phyloP scores from a whole-genome alignment of 1,140 invertebrate genomes.

The Cotesia typhae region DNA sequence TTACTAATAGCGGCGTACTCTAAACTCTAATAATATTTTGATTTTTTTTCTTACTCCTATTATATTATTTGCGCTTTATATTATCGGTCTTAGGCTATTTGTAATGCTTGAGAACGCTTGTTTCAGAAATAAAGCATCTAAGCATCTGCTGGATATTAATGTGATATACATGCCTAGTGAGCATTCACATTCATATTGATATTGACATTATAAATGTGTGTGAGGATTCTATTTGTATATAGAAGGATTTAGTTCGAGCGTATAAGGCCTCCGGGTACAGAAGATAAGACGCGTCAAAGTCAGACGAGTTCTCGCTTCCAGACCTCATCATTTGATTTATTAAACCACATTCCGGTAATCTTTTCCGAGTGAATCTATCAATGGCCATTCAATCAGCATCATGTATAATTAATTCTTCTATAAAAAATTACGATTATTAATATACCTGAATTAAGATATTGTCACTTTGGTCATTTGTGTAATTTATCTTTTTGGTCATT shows the following conservation, averaged over 20 bases:
- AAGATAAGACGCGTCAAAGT: slow-evolving; percentile 27
- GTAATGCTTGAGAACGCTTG: too few species aligned
- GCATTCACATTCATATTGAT: too few species aligned
- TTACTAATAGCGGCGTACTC: neutral
- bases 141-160: too few species aligned
- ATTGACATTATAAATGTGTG: too few species aligned
- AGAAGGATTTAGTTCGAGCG: slow-evolving; percentile 1
- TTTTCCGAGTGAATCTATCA: slow-evolving; percentile 28
- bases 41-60: too few species aligned
- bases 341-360: slow-evolving; percentile 23
- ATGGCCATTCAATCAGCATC: neutral
- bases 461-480: slow-evolving; percentile 5
- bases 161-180: too few species aligned
- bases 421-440: neutral
- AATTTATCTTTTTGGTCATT: neutral
- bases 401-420: neutral
- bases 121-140: too few species aligned
- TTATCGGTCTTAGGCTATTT: too few species aligned
- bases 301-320: slow-evolving; percentile 22
- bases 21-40: neutral
- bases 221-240: neutral
- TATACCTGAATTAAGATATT: slow-evolving; percentile 15
- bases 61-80: too few species aligned
- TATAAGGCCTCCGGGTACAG: slow-evolving; percentile 15
- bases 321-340: slow-evolving; percentile 20